Conservation (phyloP, 2,888 invertebrate genomes). For the Apotomis betuletana region DNA sequence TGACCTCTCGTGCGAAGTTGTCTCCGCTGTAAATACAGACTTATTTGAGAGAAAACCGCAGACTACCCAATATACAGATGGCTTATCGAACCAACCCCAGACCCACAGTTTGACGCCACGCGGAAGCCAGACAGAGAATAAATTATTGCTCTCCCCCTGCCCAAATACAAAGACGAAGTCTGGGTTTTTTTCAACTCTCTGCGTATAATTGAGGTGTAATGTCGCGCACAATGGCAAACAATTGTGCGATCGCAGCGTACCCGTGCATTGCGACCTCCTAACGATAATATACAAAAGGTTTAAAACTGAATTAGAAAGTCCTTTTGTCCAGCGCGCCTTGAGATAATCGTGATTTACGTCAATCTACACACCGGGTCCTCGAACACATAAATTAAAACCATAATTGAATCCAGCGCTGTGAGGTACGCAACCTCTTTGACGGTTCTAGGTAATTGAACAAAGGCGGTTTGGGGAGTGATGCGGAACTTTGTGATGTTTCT, state of each 20-base stretch:
- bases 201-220: constrained; percentile 76
- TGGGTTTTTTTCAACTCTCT: constrained; percentile 63
- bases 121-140: constrained; percentile 69
- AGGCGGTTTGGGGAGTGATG: constrained; percentile 51
- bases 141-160: constrained; percentile 68
- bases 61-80: constrained; percentile 51
- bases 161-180: constrained; percentile 63
- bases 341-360: constrained; percentile 70
- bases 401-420: constrained; percentile 54
- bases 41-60: constrained; percentile 12
- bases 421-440: constrained; percentile 52
- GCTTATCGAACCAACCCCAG: constrained; percentile 55
- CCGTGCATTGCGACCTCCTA: constrained; percentile 58
- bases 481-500: constrained; percentile 55
- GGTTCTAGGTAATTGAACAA: constrained; percentile 59
- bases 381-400: constrained; percentile 59
- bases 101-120: constrained; percentile 61
- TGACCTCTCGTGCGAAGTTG: neutral
- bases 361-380: constrained; percentile 59
- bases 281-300: constrained; percentile 59
- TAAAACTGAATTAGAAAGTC: constrained; percentile 69
- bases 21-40: neutral
- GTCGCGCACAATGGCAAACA: constrained; percentile 67
- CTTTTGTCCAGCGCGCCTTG: constrained; percentile 61
- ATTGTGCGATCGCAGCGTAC: constrained; percentile 59